Base-by-base conservation (phyloP, 2,797 vertebrate species). In the Pachyuromys duprasi region DNA sequence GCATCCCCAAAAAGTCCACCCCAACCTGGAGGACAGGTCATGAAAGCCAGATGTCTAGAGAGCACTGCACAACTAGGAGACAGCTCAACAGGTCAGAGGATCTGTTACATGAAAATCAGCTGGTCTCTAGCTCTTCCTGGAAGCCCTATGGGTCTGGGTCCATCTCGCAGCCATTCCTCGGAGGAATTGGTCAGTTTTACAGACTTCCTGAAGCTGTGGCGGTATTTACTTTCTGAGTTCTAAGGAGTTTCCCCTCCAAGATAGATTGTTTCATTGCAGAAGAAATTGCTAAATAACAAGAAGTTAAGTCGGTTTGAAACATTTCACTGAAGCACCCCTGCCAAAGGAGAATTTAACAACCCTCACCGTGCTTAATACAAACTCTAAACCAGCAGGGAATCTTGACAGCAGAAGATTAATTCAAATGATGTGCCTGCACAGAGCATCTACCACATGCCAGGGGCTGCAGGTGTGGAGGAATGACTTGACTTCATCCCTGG, bases 251-350 rank as follows among this genome's bases (percentile, higher is more conserved):
- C 49, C 63, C 65, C 17, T 86, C 45, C 2, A 28, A 28, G 67
- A 72, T 72, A 55, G 2, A 86, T 36, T 55, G n/a, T 28, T 72
- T 57, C n/a, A 39, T 28, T 49, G 28, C 65, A 9, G 15, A 72
- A 49, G 67, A 72, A 86, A 86, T 55, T 84, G 17, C 81, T 57
- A 86, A 55, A n/a, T 86, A 86, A 70, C 65, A 86, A 70, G 84
- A 57, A 28, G 67, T 42, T 74, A 72, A 76, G 45, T 42, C 84
- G 57, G 81, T 94, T 57, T 82, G 39, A 33, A 65, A 53, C 28
- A 49, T 70, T 28, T 53, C 3, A 70, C 78, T 45, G 39, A 76
- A 80, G 49, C n/a, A 63, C 15, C n/a, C 28, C 24, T 39, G 17
- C 13, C 4, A 1, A 42, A 87, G 53, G 81, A 72, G 36, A 87